phyloP scores from a whole-genome alignment of 2,113 vertebrate species.

The Anguilla rostrata region DNA sequence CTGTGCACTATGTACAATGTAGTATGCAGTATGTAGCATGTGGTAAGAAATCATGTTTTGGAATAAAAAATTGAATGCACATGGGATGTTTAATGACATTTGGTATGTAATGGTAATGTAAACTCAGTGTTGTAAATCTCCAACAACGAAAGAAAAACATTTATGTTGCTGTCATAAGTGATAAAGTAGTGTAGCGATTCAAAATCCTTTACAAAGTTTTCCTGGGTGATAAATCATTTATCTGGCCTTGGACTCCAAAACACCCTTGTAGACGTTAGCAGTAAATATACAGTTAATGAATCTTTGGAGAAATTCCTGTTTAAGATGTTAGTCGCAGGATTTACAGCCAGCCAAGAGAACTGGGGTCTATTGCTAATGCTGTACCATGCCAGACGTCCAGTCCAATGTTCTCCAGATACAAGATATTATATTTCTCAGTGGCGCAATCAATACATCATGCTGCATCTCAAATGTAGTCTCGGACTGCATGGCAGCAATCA shows the following conservation, averaged over 20 bases:
- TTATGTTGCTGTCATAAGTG: constrained; percentile 44
- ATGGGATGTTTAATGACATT: not conserved
- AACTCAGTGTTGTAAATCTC: constrained; percentile 39
- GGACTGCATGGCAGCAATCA: constrained; percentile 63
- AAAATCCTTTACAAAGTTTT: constrained; percentile 45
- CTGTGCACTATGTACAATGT: not conserved
- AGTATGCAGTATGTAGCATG: not conserved
- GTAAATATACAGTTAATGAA: constrained; percentile 43
- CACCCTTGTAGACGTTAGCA: constrained; percentile 36
- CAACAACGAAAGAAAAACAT: constrained; percentile 42
- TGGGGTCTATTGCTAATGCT: constrained; percentile 24
- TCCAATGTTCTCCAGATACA: constrained; percentile 33
- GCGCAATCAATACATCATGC: constrained; percentile 43
- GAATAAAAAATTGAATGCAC: not conserved
- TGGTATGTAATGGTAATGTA: constrained; percentile 21
- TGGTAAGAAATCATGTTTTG: not conserved
- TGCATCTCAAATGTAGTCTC: constrained; percentile 53
- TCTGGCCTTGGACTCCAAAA: constrained; percentile 50
- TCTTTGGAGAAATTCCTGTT: constrained; percentile 37
- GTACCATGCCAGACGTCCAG: not conserved
- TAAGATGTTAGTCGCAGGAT: constrained; percentile 36
- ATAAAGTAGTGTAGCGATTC: constrained; percentile 48
- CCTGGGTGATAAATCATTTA: constrained; percentile 43
- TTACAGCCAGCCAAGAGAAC: constrained; percentile 35
- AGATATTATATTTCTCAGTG: constrained; percentile 34